Conservation (phyloP, 2,113 vertebrate species). For the Gasterosteus nipponicus region DNA sequence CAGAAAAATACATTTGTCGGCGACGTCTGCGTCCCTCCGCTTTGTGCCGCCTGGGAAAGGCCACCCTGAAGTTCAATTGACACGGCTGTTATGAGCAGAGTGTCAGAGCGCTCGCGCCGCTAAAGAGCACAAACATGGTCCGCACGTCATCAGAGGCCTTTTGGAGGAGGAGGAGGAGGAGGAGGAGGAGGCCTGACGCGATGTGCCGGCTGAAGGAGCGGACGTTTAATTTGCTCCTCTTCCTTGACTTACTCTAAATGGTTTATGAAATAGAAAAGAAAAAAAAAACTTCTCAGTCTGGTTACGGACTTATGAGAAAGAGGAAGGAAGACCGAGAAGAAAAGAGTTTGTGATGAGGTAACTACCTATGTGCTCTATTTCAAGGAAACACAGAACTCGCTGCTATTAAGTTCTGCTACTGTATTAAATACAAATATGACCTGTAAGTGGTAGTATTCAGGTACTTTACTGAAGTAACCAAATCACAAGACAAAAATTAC, state of each 20-base stretch:
- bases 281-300: background rate
- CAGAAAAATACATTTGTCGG: slow-evolving; percentile 62
- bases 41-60: slow-evolving; percentile 73
- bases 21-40: slow-evolving; percentile 17
- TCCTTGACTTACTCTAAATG: slow-evolving; percentile 67
- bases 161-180: background rate
- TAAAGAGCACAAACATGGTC: slow-evolving; percentile 77
- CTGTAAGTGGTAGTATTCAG: background rate
- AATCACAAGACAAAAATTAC: background rate
- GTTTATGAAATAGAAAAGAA: slow-evolving; percentile 32
- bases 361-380: background rate
- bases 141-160: background rate
- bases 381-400: background rate
- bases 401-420: background rate
- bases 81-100: slow-evolving; percentile 76
- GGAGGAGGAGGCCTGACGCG: background rate
- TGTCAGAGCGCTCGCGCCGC: slow-evolving; percentile 82
- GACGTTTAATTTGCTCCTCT: slow-evolving; percentile 62
- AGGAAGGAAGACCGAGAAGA: slow-evolving; percentile 40
- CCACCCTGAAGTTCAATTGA: slow-evolving; percentile 78
- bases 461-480: background rate
- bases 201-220: slow-evolving; percentile 57
- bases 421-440: background rate
- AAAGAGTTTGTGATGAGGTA: slow-evolving; percentile 11
- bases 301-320: slow-evolving; percentile 31